These are phyloP conservation scores for Kuschelorhynchus macadamiae DNA, from an alignment of 2,888 invertebrate species.

Conservation along the genomic window DNA sequence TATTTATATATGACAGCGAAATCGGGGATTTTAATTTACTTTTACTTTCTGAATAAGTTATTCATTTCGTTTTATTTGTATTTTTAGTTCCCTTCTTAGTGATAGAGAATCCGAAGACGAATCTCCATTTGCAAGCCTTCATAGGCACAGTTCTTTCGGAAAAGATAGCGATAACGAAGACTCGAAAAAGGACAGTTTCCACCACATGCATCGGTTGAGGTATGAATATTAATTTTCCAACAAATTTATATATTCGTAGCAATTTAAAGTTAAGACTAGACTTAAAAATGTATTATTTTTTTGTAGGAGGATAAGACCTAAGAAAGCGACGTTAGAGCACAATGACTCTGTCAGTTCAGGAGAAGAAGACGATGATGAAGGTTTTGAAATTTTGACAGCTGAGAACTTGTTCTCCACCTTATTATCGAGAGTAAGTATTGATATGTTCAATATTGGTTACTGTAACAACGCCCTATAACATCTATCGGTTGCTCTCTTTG, in stretches of 20 bases:
- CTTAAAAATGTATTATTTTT: too few relatives aligned
- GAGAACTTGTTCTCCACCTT: slow-evolving; percentile 92
- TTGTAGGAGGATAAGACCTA: slow-evolving; percentile 78
- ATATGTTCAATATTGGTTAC: too few relatives aligned
- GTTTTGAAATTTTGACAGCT: slow-evolving; percentile 91
- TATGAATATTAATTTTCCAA: slow-evolving; percentile 32
- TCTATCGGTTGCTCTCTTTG: too few relatives aligned
- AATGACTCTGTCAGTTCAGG: slow-evolving; percentile 91
- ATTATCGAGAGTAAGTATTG: slow-evolving; percentile 79
- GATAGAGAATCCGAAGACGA: slow-evolving; percentile 82
- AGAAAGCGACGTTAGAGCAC: slow-evolving; percentile 76
- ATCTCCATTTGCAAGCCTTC: slow-evolving; percentile 73
- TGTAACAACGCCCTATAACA: too few relatives aligned
- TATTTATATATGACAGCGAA: too few relatives aligned
- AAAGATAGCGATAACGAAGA: slow-evolving; percentile 75
- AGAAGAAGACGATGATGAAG: slow-evolving; percentile 90
- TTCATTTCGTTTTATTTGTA: too few relatives aligned
- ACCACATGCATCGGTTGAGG: slow-evolving; percentile 80
- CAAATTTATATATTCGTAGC: too few relatives aligned
- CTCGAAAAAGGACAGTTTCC: slow-evolving; percentile 68
- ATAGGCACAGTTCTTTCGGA: slow-evolving; percentile 73
- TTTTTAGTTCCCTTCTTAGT: slow-evolving; percentile 74
- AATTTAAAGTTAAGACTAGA: too few relatives aligned
- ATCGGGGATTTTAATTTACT: too few relatives aligned
- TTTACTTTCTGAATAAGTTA: too few relatives aligned